These are phyloP conservation scores for Euphydryas editha DNA, from an alignment of 2,888 invertebrate species.

Conservation along the genomic window DNA sequence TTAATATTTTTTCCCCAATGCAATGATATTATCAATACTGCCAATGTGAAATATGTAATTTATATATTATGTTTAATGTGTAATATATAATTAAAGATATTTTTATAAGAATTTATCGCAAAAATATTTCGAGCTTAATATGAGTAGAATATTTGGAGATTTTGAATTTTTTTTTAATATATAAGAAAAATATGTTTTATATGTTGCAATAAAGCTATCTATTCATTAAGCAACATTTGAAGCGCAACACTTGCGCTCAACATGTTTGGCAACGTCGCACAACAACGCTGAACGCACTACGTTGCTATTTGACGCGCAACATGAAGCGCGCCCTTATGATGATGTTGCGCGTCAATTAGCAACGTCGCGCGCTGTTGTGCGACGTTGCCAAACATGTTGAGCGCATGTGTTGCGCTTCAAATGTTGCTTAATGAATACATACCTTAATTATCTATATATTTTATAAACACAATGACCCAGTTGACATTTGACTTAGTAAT, in stretches of 20 bases:
- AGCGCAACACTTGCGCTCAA: too few relatives aligned
- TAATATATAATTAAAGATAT: neutral
- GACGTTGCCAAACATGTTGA: too few relatives aligned
- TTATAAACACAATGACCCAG: neutral
- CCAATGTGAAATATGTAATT: neutral
- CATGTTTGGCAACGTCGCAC: too few relatives aligned
- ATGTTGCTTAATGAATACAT: too few relatives aligned
- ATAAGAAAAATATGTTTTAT: neutral
- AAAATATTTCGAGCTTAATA: neutral
- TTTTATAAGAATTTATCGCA: neutral
- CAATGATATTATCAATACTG: neutral
- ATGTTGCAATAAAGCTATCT: neutral
- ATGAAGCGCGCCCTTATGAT: too few relatives aligned
- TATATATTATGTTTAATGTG: neutral
- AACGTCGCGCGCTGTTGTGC: too few relatives aligned
- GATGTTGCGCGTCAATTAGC: too few relatives aligned
- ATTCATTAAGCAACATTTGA: too few relatives aligned
- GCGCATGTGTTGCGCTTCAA: too few relatives aligned
- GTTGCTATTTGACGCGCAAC: too few relatives aligned
- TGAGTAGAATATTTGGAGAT: neutral
- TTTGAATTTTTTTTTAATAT: neutral
- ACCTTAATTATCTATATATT: too few relatives aligned
- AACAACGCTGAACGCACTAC: too few relatives aligned
- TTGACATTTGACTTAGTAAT: neutral
- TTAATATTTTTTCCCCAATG: neutral